Base-by-base conservation (phyloP, 2,113 vertebrate genomes). In the Hypanus sabinus region DNA sequence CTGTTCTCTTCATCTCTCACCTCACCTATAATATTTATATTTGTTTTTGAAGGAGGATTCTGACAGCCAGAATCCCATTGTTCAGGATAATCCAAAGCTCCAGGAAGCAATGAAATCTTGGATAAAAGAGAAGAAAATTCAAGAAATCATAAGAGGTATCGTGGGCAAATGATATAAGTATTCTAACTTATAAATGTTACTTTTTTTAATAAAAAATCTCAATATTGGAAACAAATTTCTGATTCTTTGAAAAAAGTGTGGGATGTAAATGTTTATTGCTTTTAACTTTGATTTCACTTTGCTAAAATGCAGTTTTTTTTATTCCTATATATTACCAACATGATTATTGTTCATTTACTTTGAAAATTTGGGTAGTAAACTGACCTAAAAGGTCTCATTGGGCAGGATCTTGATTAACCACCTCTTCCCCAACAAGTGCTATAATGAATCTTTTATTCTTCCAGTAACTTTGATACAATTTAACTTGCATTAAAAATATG, bases 91-190 rank as follows among this genome's bases (percentile, higher is more conserved):
- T 73, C 96, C 97, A 77, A 95, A 95, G 0, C 95, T 99, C 93
- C 98, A 98, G 94, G 96, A 98, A 94, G 97, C 98, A 94, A 96
- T 99, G 95, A 98, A 97, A 95, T 96, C 97, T 94, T 97, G 99
- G 97, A 97, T 97, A 70, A 97, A 97, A 90, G 98, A 99, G 96
- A 98, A 98, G 96, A 98, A 99, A 95, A 97, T 99, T 94, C 99
- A 99, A 95, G 99, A 99, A 95, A 99, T 99, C 95, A 97, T 99
- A 95, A 98, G 98, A 94, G 98, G 98, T 93, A 75, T 75, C 73
- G 70, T 73, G 73, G 70, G 71, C 22, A 73, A 27, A 55, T 65
- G 14, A 46, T 27, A 75, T 93, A 24, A 18, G 46, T 71, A 71
- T 71, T 93, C 68, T 70, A 70, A 70, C 36, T 46, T 46, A 88